A percentile compares a stretch with the other conserved stretches of the same genome.
Conservation (phyloP, 2,797 vertebrate species). For the Pseudomugil gertrudae region DNA sequence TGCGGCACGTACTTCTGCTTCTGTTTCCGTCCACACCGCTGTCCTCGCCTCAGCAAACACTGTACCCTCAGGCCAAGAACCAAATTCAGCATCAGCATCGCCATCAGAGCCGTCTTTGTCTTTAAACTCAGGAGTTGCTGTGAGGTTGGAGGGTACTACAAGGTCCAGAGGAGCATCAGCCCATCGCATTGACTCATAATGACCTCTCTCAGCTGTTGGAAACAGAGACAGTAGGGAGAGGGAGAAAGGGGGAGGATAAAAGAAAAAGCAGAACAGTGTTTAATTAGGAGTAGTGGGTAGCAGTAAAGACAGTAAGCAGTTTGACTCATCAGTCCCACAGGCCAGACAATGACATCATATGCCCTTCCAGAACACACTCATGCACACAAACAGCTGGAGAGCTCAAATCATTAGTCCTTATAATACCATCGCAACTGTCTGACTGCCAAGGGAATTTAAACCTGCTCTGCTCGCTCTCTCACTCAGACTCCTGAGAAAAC, state of each 20-base stretch:
- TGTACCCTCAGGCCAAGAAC: slow-evolving; percentile 45
- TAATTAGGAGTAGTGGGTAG: slow-evolving; percentile 35
- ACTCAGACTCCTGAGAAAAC: slow-evolving; percentile 20
- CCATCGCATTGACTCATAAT: slow-evolving; percentile 45
- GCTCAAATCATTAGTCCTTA: slow-evolving; percentile 43
- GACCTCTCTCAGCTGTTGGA: slow-evolving; percentile 59
- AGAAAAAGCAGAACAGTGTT: slow-evolving; percentile 26
- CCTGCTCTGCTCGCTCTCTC: slow-evolving; percentile 19
- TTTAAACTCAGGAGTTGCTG: slow-evolving; percentile 67
- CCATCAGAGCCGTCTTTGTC: slow-evolving; percentile 26
- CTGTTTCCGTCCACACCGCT: slow-evolving; percentile 59
- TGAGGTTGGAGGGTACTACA: slow-evolving; percentile 69
- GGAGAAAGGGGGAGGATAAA: neutral
- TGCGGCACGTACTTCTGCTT: slow-evolving; percentile 27
- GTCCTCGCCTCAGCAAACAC: slow-evolving; percentile 57
- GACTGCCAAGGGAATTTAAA: slow-evolving; percentile 52
- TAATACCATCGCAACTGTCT: slow-evolving; percentile 42
- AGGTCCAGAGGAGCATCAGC: slow-evolving; percentile 72
- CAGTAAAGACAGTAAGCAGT: slow-evolving; percentile 13
- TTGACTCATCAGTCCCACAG: slow-evolving; percentile 44
- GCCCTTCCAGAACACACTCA: slow-evolving; percentile 17
- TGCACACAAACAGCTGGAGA: slow-evolving; percentile 35
- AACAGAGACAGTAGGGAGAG: slow-evolving; percentile 21
- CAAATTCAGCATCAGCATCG: slow-evolving; percentile 2
- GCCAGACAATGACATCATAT: slow-evolving; percentile 16